Evolutionary conservation across 2,888 invertebrate genomes (phyloP).

Genomic region (Malthinus seriepunctatus): DNA sequence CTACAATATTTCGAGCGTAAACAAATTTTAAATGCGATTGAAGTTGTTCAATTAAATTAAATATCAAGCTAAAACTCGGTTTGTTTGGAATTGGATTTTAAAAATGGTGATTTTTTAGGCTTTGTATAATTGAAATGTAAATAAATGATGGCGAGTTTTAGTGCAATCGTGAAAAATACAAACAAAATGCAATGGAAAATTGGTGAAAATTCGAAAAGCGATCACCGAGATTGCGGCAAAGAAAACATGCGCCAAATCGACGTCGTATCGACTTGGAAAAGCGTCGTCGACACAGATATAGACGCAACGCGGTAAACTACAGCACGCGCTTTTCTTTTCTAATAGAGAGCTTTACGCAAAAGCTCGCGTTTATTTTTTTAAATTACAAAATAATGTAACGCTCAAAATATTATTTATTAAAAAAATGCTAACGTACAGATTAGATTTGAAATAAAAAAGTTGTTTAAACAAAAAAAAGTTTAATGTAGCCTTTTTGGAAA

Average conservation of each 20-base stretch:
- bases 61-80: no score
- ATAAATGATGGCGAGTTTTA: neutral
- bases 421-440: neutral
- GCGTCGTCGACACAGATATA: constrained; percentile 22
- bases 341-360: neutral
- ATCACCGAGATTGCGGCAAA: neutral
- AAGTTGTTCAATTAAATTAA: neutral
- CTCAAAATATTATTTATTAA: neutral
- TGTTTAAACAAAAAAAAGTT: no score
- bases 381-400: constrained; percentile 2
- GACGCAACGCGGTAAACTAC: constrained; percentile 38
- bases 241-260: constrained; percentile 33
- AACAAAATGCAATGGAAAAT: neutral
- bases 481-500: no score
- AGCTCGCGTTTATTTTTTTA: neutral
- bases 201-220: neutral
- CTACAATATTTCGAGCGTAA: neutral
- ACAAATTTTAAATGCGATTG: neutral
- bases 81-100: no score
- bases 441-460: neutral
- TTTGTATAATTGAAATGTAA: neutral
- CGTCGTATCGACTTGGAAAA: constrained; percentile 29
- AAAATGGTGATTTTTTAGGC: no score
- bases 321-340: neutral
- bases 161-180: neutral